Base-by-base conservation (phyloP, 2,888 invertebrate genomes). In the Drepana falcataria region DNA sequence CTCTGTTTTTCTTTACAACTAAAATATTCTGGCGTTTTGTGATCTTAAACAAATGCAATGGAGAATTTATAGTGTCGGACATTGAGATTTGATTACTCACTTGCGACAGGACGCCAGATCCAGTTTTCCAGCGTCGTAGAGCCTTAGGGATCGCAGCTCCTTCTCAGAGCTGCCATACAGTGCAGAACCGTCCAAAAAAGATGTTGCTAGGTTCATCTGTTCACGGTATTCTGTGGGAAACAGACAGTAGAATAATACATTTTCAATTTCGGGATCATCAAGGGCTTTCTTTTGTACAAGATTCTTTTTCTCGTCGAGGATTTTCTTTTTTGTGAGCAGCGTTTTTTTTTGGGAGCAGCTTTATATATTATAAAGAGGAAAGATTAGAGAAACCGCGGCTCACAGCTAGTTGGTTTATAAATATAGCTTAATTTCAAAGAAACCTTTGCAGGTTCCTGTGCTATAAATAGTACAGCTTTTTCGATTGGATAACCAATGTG, bases 141-240 rank as follows among this genome's bases (percentile, higher is more conserved):
- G 93, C 37, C 96, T 89, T 3, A 96, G 77, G 0, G 93, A 92
- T 52, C 95, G 92, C 2, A 95, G 87, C 63, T 94, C 94, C 59
- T 94, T 93, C 53, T 95, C 94, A 0, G 95, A 95, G 59, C 92
- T 93, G 7, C 97, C 97, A 77, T 97, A 97, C 53, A 97, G 83
- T 1, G 94, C 95, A 0, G 96, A 96, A 0, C 94, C 97, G 71
- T 97, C 97, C 55, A 97, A 88, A 77, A 95, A 96, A 1, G 95
- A 93, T 0, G 97, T 95, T 0, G 95, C 97, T 57, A 95, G 90
- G 81, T 97, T 97, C 94, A 97, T 95, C 76, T 97, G 96, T 66
- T 97, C 95, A 51, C 97, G 93, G 59, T 93, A 87, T 59, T 93
- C 95, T 95, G 80, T 35, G 49, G 54, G 55, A 51, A 55, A 41